Evolutionary conservation across 1,140 invertebrate genomes (phyloP).

Genomic region (Trichonephila clavipes): DNA sequence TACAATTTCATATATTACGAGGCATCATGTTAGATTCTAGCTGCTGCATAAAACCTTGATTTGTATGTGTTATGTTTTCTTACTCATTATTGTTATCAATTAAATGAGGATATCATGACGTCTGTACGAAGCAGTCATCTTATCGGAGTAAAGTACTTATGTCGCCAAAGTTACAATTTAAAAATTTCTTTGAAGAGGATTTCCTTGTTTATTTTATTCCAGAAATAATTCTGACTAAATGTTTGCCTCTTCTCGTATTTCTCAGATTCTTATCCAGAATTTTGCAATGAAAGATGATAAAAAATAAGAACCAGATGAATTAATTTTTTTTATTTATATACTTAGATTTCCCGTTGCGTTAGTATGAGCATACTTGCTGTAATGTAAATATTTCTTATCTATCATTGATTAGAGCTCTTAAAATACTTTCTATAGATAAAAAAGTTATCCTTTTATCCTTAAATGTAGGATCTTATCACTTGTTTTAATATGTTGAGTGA

Average conservation of each 20-base stretch:
- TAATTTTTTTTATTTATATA: no score
- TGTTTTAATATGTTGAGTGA: no score
- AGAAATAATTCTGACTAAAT: background rate
- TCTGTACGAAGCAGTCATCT: background rate
- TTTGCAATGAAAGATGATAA: background rate
- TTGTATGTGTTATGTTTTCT: background rate
- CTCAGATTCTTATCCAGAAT: background rate
- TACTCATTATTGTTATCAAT: background rate
- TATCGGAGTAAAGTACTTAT: background rate
- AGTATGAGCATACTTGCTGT: no score
- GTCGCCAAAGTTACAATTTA: background rate
- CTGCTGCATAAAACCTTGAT: no score
- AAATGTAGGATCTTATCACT: no score
- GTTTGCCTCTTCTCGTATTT: background rate
- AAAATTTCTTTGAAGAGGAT: background rate
- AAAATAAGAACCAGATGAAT: background rate
- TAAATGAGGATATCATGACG: background rate
- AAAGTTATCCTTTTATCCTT: no score
- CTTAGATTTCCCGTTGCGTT: no score
- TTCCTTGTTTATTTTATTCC: conserved; percentile 25
- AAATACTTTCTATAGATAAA: no score
- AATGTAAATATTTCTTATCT: no score
- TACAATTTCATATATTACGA: no score
- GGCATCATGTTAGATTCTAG: no score
- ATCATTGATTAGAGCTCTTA: no score